Base-by-base conservation (phyloP, 2,888 invertebrate species). In the Penaeus monodon region DNA sequence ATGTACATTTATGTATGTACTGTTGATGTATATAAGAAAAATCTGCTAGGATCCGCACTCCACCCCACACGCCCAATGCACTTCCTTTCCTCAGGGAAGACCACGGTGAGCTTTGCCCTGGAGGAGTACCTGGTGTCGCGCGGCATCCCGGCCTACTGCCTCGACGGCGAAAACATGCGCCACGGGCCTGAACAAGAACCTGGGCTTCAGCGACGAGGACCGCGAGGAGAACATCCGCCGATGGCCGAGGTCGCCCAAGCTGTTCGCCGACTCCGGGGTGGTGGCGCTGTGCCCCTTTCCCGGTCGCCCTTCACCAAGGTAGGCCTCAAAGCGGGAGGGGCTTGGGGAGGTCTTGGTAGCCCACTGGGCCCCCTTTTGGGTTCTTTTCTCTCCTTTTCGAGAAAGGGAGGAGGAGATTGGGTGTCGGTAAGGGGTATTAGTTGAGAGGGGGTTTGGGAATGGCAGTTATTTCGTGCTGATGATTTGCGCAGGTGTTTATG, bases 141-240 rank as follows among this genome's bases (percentile, higher is more conserved):
- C 91, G 98, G 98, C 74, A 97, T 99, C 91, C 97, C 98, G n/a
- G 96, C 98, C 0, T 99, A 99, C 93, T 97, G 98, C 44, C 94
- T 99, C 74, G 99, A 99, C 92, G 99, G 99, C 0, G 99, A 99
- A 93, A 99, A 99, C 92, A 96, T 99, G 91, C 94, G 99, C 66
- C 97, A 97, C 0, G 99, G n/a, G 99, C 0, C 94, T 99, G 73
- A 98, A 98, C 93, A 97, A 97, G 92, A 98, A 99, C 93, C 94
- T 99, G 12, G 97, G 98, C 65, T 99, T 99, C 93, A 95, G 95
- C 27, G 97, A 97, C 88, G 96, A 97, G 91, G 99, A 99, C 91
- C 94, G 99, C 33, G 97, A 98, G 92, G 99, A 99, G 93, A 99
- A 99, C 92, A 99, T 99, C 91, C 94, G 99, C 33, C 94, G 99